Base-by-base conservation (phyloP, 2,888 invertebrate genomes). In the Oasisia sp. region DNA sequence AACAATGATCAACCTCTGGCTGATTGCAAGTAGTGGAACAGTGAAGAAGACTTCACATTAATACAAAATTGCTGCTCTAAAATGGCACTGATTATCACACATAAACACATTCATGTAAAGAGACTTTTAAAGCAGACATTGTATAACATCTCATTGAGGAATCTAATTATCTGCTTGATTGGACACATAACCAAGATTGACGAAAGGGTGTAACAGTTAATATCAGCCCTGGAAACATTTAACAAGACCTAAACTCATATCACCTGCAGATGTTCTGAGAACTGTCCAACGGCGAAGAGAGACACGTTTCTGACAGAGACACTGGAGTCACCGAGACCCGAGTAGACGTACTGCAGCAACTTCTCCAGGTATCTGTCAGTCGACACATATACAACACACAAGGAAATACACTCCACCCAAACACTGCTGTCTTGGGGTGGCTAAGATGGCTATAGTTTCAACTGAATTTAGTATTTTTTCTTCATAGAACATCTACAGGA, bases 251-350 rank as follows among this genome's bases (percentile, higher is more conserved):
- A 50, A 9, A 50, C 50, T 50, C 9, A 50, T 11, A 50, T 50
- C 94, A 97, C 97, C 96, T 97, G 98, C 91, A 98, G 96, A 96
- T 97, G 97, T 95, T 98, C 98, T 0, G 98, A 97, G 96, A 98
- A 98, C 96, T 98, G 98, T 0, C 98, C 98, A 7, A 98, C 96
- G 0, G 98, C 97, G 96, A 98, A 98, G 91, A 98, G 97, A 0
- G 98, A 98, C 0, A 98, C 97, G 96, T 98, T 98, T 91, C 98
- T 97, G 8, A 98, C 98, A 12, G 97, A 96, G 0, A 97, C 96
- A 93, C 97, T 97, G 0, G 97, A 96, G 96, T 98, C 97, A 89
- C 97, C 97, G 91, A 98, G 97, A 32, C 98, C 98, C 92, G 97
- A 97, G 95, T 97, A 97, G 27, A 98, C 97, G 94, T 97, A 97